phyloP scores from a whole-genome alignment of 1,140 invertebrate genomes.

The Tribolium madens region DNA sequence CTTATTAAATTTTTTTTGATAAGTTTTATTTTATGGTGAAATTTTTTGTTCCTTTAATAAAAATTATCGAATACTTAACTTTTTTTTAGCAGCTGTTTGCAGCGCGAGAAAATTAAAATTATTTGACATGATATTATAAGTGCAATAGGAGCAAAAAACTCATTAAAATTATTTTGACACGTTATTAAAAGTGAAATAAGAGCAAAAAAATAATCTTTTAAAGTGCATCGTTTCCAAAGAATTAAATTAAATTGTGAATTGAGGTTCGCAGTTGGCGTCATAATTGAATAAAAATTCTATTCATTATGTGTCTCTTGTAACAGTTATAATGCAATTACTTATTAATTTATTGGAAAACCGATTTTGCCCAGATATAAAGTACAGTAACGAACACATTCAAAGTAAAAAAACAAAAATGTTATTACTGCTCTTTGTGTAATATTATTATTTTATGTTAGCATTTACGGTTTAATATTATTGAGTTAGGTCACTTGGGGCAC shows the following conservation, averaged over 20 bases:
- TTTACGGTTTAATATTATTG: background rate
- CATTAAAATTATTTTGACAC: background rate
- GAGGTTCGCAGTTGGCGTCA: background rate
- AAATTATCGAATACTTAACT: no score
- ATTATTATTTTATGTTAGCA: background rate
- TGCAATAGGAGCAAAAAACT: background rate
- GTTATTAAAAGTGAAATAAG: background rate
- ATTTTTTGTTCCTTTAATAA: no score
- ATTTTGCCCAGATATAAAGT: background rate
- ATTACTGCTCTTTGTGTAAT: background rate
- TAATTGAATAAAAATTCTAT: conserved; percentile 23
- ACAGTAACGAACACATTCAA: background rate
- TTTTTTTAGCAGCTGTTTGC: no score
- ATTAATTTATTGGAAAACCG: background rate
- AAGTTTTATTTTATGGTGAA: no score
- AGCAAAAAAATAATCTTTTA: background rate
- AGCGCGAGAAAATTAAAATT: background rate
- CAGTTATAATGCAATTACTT: background rate
- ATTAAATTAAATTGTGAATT: background rate
- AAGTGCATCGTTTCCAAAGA: background rate
- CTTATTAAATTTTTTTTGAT: no score
- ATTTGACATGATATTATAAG: background rate
- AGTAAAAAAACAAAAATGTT: background rate
- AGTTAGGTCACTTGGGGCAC: background rate
- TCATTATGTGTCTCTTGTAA: conserved; percentile 10